Evolutionary conservation across 2,888 invertebrate species (phyloP).

Genomic region (Drosophila monieri): DNA sequence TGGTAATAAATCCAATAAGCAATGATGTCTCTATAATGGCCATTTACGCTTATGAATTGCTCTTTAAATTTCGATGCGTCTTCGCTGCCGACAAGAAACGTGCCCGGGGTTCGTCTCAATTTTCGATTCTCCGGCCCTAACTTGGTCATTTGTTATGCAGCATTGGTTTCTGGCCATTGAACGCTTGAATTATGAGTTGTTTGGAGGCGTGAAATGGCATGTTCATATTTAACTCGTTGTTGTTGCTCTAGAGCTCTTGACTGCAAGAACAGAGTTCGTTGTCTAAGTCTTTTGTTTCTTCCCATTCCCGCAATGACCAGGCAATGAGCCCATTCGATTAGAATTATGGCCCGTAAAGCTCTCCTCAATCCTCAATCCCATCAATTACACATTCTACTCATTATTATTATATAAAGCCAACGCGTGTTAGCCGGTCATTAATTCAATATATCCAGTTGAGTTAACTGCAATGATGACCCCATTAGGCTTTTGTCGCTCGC

Average conservation of each 20-base stretch:
- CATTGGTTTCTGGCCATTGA: slow-evolving; percentile 63
- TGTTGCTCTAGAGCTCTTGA: neutral
- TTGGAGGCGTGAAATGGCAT: slow-evolving; percentile 80
- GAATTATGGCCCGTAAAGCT: slow-evolving; percentile 43
- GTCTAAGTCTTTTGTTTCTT: slow-evolving; percentile 74
- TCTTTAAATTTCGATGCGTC: slow-evolving; percentile 80
- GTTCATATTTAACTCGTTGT: slow-evolving; percentile 55
- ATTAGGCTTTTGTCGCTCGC: slow-evolving; percentile 24
- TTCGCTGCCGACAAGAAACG: slow-evolving; percentile 61
- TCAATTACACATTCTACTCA: slow-evolving; percentile 39
- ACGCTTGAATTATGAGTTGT: slow-evolving; percentile 72
- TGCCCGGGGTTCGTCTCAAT: slow-evolving; percentile 27
- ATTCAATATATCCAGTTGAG: slow-evolving; percentile 51
- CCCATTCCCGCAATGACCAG: slow-evolving; percentile 16
- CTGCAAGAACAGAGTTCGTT: slow-evolving; percentile 54
- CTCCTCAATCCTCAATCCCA: neutral
- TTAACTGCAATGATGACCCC: slow-evolving; percentile 46
- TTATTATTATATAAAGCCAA: slow-evolving; percentile 25
- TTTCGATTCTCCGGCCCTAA: slow-evolving; percentile 23
- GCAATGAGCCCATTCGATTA: slow-evolving; percentile 14
- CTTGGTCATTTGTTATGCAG: slow-evolving; percentile 73
- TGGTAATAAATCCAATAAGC: slow-evolving; percentile 45
- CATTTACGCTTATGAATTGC: slow-evolving; percentile 79
- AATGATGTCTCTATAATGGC: slow-evolving; percentile 69
- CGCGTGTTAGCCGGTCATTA: slow-evolving; percentile 61